Evolutionary conservation across 2,797 vertebrate species (phyloP).

Genomic region (Selene dorsalis): DNA sequence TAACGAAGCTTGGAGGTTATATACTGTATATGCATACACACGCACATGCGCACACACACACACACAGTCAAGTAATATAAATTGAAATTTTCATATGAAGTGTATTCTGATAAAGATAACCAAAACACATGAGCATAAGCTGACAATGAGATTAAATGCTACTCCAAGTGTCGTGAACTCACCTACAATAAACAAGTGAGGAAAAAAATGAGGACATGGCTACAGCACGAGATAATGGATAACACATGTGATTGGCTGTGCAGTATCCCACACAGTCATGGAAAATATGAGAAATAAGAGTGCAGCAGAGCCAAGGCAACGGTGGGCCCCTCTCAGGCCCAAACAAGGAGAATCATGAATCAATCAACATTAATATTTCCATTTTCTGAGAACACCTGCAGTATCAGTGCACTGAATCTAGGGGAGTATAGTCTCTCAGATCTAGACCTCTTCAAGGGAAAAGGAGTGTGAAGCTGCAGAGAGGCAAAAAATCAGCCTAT

Average conservation of each 20-base stretch:
- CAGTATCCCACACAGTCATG: constrained; percentile 75
- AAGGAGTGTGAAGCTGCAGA: constrained; percentile 23
- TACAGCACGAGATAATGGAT: constrained; percentile 78
- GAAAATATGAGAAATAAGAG: constrained; percentile 80
- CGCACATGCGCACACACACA: too few species aligned
- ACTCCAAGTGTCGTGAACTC: constrained; percentile 45
- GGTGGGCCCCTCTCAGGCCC: constrained; percentile 64
- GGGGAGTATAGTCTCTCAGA: constrained; percentile 21
- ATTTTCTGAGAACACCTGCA: constrained; percentile 69
- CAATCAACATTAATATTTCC: constrained; percentile 59
- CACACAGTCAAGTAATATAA: constrained; percentile 1
- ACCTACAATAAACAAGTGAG: constrained; percentile 52
- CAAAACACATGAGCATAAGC: constrained; percentile 8
- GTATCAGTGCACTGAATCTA: constrained; percentile 34
- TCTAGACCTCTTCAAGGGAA: constrained; percentile 29
- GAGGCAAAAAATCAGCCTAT: not conserved
- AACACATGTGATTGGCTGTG: constrained; percentile 79
- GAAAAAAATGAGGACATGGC: constrained; percentile 64
- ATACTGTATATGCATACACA: not conserved
- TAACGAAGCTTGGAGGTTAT: constrained; percentile 7
- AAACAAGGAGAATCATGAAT: constrained; percentile 76
- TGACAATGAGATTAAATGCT: constrained; percentile 48
- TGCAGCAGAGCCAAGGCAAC: constrained; percentile 64
- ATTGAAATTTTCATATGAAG: not conserved
- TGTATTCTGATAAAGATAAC: constrained; percentile 21